Conservation (phyloP, 2,888 invertebrate species). For the Hetaerina titia region DNA sequence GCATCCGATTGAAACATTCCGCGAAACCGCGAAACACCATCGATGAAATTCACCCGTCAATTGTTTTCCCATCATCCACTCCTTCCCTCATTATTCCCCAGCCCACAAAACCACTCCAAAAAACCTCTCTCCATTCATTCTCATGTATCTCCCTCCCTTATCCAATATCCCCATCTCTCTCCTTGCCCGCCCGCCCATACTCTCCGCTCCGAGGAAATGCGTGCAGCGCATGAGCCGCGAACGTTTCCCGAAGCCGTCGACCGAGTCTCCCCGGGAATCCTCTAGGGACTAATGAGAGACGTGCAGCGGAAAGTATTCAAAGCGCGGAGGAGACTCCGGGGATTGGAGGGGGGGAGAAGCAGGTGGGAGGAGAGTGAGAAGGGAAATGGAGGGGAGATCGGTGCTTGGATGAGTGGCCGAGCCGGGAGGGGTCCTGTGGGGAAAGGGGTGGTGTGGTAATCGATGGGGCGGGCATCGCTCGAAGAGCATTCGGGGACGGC, state of each 20-base stretch:
- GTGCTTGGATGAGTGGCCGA: not conserved
- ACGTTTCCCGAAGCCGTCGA: not conserved
- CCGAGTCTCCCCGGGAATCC: not conserved
- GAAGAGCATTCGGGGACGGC: not conserved
- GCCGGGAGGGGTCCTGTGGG: not conserved
- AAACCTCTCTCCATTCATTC: not conserved
- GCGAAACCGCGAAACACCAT: not conserved
- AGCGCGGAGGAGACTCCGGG: not conserved
- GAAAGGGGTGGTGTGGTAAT: not conserved
- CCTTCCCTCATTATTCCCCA: not conserved
- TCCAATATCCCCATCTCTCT: not conserved
- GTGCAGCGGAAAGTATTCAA: slow-evolving; percentile 23
- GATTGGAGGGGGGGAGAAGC: not conserved
- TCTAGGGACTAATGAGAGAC: slow-evolving; percentile 7
- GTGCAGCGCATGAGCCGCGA: not conserved
- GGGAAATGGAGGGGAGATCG: not conserved
- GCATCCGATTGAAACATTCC: slow-evolving; percentile 2
- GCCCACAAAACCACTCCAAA: slow-evolving; percentile 10
- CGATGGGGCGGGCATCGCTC: not conserved
- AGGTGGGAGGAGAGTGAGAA: not conserved
- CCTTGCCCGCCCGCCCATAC: not conserved
- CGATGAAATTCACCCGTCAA: slow-evolving; percentile 16
- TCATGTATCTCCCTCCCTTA: not conserved
- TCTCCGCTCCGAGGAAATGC: not conserved
- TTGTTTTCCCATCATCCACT: slow-evolving; percentile 29